Conservation (phyloP, 2,113 vertebrate genomes). For the Odocoileus virginianus region DNA sequence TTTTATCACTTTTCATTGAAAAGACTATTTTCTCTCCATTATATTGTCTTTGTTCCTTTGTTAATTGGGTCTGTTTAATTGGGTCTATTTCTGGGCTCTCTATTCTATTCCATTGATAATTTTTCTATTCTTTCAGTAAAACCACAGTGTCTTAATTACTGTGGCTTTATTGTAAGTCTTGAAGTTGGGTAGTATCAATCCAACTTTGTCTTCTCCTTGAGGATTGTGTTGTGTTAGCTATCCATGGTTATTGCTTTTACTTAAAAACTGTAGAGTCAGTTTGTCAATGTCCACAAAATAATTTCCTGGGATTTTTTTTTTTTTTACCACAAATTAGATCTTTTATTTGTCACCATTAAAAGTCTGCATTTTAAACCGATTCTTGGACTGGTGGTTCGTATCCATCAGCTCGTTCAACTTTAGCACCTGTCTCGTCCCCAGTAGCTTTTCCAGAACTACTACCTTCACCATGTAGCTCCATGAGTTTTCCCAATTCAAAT, state of each 20-base stretch:
- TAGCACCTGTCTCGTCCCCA: background rate
- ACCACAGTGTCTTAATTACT: background rate
- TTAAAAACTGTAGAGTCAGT: background rate
- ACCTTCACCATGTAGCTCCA: background rate
- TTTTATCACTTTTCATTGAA: background rate
- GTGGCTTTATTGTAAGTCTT: background rate
- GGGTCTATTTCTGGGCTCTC: background rate
- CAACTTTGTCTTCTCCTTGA: background rate
- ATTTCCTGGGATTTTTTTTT: background rate
- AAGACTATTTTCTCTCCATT: background rate
- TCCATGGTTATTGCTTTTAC: background rate
- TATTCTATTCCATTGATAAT: background rate
- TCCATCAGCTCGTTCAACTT: background rate
- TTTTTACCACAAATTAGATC: background rate
- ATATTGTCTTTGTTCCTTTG: background rate
- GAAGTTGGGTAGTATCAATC: background rate
- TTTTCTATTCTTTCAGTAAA: background rate
- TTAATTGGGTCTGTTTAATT: background rate
- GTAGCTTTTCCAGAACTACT: background rate
- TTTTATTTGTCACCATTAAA: background rate
- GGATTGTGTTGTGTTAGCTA: background rate
- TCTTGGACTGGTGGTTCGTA: background rate
- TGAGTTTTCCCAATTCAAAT: background rate
- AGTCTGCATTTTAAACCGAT: background rate
- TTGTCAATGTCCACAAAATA: background rate